Conservation (phyloP, 2,113 vertebrate species). For the Pongo pygmaeus region DNA sequence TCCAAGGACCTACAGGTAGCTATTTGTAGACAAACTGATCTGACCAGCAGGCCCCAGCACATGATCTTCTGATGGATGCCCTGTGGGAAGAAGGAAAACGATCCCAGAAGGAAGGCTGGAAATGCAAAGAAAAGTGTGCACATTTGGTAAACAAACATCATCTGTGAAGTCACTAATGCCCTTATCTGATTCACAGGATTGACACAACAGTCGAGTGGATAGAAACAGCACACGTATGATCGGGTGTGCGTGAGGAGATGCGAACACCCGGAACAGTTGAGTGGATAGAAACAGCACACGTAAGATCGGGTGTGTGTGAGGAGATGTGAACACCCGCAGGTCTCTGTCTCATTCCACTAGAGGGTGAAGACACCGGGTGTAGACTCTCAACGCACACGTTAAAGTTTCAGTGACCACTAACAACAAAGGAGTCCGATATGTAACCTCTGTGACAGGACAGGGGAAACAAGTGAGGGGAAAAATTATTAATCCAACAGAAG, state of each 20-base stretch:
- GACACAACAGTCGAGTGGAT: background rate
- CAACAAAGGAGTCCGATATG: background rate
- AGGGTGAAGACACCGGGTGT: background rate
- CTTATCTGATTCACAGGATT: background rate
- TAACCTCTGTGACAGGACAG: background rate
- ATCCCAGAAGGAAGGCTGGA: background rate
- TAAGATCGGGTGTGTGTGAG: background rate
- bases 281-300: background rate
- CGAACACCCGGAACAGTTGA: background rate
- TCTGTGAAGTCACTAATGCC: background rate
- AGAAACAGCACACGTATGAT: no score
- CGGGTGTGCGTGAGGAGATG: no score
- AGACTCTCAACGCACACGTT: background rate
- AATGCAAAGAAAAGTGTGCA: background rate
- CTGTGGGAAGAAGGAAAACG: background rate
- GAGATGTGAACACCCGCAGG: no score
- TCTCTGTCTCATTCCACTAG: background rate
- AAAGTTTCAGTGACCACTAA: background rate
- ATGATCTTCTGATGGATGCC: background rate
- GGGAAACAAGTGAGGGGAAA: background rate
- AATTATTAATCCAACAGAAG: background rate
- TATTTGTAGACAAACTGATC: background rate
- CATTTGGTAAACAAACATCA: background rate
- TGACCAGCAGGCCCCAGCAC: background rate
- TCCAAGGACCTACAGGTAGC: background rate